These are phyloP conservation scores for Larimichthys crocea DNA, from an alignment of 2,113 vertebrate genomes.

Conservation along the genomic window DNA sequence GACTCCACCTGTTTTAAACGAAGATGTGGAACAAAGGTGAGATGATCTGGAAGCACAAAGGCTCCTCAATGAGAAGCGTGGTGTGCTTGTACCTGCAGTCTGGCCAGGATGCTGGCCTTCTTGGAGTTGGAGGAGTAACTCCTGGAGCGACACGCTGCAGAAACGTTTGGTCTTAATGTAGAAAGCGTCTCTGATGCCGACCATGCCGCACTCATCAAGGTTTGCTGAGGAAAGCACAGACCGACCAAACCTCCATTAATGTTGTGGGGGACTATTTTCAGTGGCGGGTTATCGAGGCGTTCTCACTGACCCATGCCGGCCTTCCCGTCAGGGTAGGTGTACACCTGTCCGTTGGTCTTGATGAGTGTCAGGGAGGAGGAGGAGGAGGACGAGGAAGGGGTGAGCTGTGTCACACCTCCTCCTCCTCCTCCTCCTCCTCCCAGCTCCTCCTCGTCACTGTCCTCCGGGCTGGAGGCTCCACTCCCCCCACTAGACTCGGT, in stretches of 20 bases:
- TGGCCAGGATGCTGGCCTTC: slow-evolving; percentile 98
- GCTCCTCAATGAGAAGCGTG: neutral
- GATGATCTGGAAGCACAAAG: no score
- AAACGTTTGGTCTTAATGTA: slow-evolving; percentile 98
- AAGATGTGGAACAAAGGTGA: no score
- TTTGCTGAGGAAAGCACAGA: slow-evolving; percentile 84
- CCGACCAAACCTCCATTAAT: no score
- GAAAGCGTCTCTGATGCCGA: slow-evolving; percentile 96
- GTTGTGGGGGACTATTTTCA: slow-evolving; percentile 1
- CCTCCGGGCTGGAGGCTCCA: slow-evolving; percentile 94
- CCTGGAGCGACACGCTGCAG: slow-evolving; percentile 97
- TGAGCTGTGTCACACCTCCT: slow-evolving; percentile 74
- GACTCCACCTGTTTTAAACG: no score
- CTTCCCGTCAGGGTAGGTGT: slow-evolving; percentile 97
- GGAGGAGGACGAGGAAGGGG: slow-evolving; percentile 1
- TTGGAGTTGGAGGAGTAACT: slow-evolving; percentile 98
- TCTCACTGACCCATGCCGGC: slow-evolving; percentile 94
- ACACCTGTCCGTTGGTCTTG: slow-evolving; percentile 98
- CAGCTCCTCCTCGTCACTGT: slow-evolving; percentile 93
- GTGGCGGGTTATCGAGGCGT: neutral
- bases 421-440: slow-evolving; percentile 43
- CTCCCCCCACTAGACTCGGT: slow-evolving; percentile 90
- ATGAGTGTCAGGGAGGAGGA: slow-evolving; percentile 93
- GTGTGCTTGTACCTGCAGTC: slow-evolving; percentile 90
- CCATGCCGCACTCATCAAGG: slow-evolving; percentile 98